Conservation (phyloP, 2,888 invertebrate genomes). For the Aricia artaxerxes region DNA sequence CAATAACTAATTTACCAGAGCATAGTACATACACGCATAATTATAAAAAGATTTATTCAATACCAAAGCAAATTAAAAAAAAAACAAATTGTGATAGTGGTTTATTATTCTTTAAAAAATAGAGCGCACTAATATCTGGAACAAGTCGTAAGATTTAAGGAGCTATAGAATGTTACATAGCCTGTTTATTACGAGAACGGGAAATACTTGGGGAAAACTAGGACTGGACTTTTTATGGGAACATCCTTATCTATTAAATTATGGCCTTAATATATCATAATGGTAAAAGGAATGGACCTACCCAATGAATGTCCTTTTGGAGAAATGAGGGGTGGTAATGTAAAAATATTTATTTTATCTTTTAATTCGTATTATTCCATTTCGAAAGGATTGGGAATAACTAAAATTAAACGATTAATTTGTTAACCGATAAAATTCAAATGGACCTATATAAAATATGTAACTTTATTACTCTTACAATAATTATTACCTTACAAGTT, state of each 20-base stretch:
- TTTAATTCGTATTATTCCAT: not conserved
- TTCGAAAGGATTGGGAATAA: not conserved
- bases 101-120: constrained; percentile 8
- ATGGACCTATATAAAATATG: not conserved
- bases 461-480: not conserved
- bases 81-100: not conserved
- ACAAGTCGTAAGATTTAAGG: not conserved
- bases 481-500: not conserved
- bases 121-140: not conserved
- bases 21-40: not conserved
- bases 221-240: constrained; percentile 7
- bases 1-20: not conserved
- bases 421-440: not conserved
- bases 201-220: constrained; percentile 10
- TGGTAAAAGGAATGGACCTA: not conserved
- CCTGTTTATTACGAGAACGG: constrained; percentile 7
- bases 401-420: not conserved
- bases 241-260: constrained; percentile 15
- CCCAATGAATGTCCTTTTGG: not conserved
- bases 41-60: not conserved
- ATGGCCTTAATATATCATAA: constrained; percentile 12
- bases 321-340: not conserved
- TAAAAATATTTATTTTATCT: not conserved
- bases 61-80: not conserved
- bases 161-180: not conserved